A percentile compares a stretch with the other conserved stretches of the same genome.
Evolutionary conservation across 1,140 invertebrate species (phyloP).

Genomic region (Drosophila dunni): DNA sequence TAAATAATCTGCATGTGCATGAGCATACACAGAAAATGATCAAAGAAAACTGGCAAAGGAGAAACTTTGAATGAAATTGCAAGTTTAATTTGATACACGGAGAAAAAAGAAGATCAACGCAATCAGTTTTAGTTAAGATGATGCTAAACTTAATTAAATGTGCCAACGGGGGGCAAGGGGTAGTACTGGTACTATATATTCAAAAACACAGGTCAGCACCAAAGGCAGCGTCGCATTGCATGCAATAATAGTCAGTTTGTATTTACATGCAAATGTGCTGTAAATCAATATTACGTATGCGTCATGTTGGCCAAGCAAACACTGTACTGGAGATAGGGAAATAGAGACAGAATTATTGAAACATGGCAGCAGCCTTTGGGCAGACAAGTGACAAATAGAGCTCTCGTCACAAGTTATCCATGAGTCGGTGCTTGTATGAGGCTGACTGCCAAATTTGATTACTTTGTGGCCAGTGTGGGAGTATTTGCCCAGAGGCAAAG

Average conservation of each 20-base stretch:
- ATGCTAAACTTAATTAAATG: conserved; percentile 59
- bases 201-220: too few species aligned
- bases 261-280: conserved; percentile 54
- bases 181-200: background rate
- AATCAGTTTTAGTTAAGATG: conserved; percentile 74
- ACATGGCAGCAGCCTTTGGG: conserved; percentile 32
- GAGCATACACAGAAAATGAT: conserved; percentile 47
- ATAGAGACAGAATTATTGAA: conserved; percentile 24
- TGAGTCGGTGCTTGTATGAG: conserved; percentile 27
- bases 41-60: conserved; percentile 23
- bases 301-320: conserved; percentile 22
- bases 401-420: conserved; percentile 2
- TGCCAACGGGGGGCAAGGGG: conserved; percentile 18
- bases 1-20: conserved; percentile 76
- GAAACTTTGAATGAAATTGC: conserved; percentile 12
- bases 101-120: conserved; percentile 36
- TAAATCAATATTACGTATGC: conserved; percentile 65
- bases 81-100: background rate
- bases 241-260: conserved; percentile 68
- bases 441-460: conserved; percentile 68
- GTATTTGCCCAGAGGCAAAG: conserved; percentile 56
- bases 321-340: conserved; percentile 2
- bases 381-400: conserved; percentile 64
- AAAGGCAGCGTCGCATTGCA: conserved; percentile 32
- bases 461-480: conserved; percentile 59